Conservation (phyloP, 2,797 vertebrate genomes). For the Sciurus carolinensis region DNA sequence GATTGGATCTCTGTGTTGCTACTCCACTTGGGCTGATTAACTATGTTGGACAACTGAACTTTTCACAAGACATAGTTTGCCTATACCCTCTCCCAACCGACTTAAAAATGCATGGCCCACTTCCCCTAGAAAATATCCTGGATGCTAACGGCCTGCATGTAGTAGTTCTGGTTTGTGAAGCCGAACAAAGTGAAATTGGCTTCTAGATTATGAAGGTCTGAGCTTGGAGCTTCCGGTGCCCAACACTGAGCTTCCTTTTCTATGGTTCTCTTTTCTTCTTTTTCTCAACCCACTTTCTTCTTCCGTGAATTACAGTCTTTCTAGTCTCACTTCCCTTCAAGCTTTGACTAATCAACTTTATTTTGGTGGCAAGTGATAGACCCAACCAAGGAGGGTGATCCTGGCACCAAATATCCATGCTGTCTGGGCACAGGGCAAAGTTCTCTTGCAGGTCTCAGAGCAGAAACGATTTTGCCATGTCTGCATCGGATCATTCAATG, state of each 20-base stretch:
- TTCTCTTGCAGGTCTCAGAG: not conserved
- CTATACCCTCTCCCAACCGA: not conserved
- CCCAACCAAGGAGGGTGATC: too few species aligned
- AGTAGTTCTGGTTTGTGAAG: not conserved
- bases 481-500: not conserved
- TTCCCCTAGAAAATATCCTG: not conserved
- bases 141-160: not conserved
- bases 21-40: not conserved
- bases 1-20: not conserved
- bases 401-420: not conserved
- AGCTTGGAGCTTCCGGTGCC: not conserved
- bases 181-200: not conserved
- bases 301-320: not conserved
- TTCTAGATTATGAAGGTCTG: not conserved
- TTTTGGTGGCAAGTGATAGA: not conserved
- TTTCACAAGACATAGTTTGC: not conserved
- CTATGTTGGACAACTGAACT: not conserved
- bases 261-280: not conserved
- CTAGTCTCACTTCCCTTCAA: not conserved
- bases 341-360: not conserved
- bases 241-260: not conserved
- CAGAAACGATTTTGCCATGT: not conserved
- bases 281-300: not conserved
- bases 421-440: not conserved
- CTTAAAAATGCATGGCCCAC: too few species aligned